Evolutionary conservation across 2,797 vertebrate genomes (phyloP), one percentile per base, ranked within the genome.

Genomic region (Spinus pinus): DNA sequence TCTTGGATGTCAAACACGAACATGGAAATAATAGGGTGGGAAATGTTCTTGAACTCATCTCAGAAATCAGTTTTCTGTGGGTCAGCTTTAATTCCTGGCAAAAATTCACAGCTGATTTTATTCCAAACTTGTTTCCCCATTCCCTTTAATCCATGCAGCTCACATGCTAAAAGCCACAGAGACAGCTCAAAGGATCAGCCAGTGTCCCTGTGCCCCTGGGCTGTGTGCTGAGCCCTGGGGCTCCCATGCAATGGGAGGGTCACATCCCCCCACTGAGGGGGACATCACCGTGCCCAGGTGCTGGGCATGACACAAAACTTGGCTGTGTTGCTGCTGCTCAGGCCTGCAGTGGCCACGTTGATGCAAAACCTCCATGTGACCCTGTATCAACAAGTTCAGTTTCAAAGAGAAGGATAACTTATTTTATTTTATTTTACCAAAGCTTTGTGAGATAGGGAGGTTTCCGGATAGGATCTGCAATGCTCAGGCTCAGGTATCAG

Each of bases 401-500:
- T 93, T 86, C 60, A 54, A 94, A 87, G 70, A 81, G 77, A 31
- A 69, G 79, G 75, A 65, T 47, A 35, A 44, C 44, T 86, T 83
- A 58, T 57, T 92, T 86, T 66, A 73, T 86, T 94, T 83, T 69
- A 70, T 86, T 94, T 93, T 50, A 87, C 41, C 61, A 33, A 60
- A 65, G 73, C 86, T 89, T 23, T 73, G 90, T 81, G 54, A 90
- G 86, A 81, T 51, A 90, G 66, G 39, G 85, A 90, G 54, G 72
- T 87, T 93, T 93, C 86, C 7, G 53, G 93, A n/a, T 83, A 50
- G 88, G 79, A 82, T 88, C 93, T 94, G 88, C 72, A 71, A 6
- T 27, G 72, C 73, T 94, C 71, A 89, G 74, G 44, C 85, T 94
- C 88, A 96, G 93, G 92, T 97, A 96, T 96, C 83, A 61, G 80